Evolutionary conservation across 2,113 vertebrate genomes (phyloP).

Genomic region (Numenius arquata): DNA sequence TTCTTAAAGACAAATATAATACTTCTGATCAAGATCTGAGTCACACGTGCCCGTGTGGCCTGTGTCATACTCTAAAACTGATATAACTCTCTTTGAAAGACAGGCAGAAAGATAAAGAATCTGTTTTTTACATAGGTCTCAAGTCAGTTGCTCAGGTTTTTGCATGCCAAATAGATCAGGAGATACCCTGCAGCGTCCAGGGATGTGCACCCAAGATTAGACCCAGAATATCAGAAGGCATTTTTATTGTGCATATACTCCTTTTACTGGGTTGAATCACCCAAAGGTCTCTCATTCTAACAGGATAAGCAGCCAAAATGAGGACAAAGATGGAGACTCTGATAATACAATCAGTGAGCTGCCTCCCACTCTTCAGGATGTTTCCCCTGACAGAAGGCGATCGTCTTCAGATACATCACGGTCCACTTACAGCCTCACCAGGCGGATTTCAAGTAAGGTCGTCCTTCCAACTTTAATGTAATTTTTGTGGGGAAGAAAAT

Average conservation of each 20-base stretch:
- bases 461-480: background rate
- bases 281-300: background rate
- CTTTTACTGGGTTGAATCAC: background rate
- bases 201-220: background rate
- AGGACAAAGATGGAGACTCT: conserved; percentile 78
- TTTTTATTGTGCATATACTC: background rate
- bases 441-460: conserved; percentile 83
- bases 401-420: conserved; percentile 79
- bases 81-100: background rate
- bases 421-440: conserved; percentile 82
- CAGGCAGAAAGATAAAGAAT: background rate
- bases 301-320: conserved; percentile 81
- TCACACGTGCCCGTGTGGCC: rapidly evolving
- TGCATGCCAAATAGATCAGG: background rate
- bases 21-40: background rate
- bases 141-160: background rate
- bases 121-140: background rate
- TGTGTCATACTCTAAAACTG: background rate
- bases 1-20: background rate
- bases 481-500: background rate
- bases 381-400: conserved; percentile 72
- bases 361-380: conserved; percentile 71
- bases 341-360: conserved; percentile 72
- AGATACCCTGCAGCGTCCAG: background rate
- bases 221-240: background rate